Base-by-base conservation (phyloP, 2,797 vertebrate species). In the Cyclopterus lumpus region DNA sequence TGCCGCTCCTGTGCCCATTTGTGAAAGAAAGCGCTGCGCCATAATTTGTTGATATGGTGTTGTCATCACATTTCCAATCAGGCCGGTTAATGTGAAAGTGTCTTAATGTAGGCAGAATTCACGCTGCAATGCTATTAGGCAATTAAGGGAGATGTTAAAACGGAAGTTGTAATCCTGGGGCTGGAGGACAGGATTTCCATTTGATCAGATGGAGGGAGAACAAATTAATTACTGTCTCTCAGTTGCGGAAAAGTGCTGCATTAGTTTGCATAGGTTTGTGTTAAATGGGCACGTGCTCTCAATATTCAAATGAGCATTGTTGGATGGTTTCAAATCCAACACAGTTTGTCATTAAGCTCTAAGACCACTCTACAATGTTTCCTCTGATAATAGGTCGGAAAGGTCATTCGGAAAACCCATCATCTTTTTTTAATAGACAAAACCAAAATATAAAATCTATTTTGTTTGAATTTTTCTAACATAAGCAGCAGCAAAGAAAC, bases 61-160 rank as follows among this genome's bases (percentile, higher is more conserved):
- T 96, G 92, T 96, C 97, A 96, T 96, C 97, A 97, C 97, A 99
- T 97, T 97, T 98, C 96, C 96, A 98, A 97, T 99, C 97, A 98
- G 93, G 89, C 78, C 89, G 88, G 88, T 95, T 98, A 97, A 98
- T 97, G 96, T 94, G 94, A 95, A 97, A 98, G 97, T 96, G 97
- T 96, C 95, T 96, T 97, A 97, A 97, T 96, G 97, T 93, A 96
- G 95, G 89, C 95, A 95, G 96, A 96, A 96, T 97, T 97, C 96
- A 92, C 91, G 90, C 97, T 95, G 97, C 97, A 97, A 98, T 97
- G 96, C 96, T 96, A 97, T 98, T 97, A 98, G 97, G 95, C 96
- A 98, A 98, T 98, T 99, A 99, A 92, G 93, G 93, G 92, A 95
- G 95, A 96, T 96, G 95, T 97, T 96, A 96, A 93, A 94, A 95